A percentile compares a stretch with the other conserved stretches of the same genome.
Conservation (phyloP, 1,140 invertebrate genomes). For the Hypothenemus hampei region DNA sequence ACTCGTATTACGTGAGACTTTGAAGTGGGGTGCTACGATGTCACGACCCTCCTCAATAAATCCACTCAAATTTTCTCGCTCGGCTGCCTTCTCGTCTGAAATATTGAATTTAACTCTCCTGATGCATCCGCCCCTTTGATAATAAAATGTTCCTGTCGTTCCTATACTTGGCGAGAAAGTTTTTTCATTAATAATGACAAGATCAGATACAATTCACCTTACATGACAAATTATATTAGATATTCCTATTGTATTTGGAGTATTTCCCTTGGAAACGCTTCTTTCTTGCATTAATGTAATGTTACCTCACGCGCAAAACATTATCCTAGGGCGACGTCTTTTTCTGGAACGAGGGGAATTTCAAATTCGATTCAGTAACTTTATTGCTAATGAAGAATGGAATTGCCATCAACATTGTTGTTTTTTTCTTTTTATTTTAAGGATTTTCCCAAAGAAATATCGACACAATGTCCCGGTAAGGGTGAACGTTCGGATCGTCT, state of each 20-base stretch:
- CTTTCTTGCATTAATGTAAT: too few species aligned
- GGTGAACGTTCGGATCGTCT: too few species aligned
- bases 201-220: too few species aligned
- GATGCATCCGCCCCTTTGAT: neutral
- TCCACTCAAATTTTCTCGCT: constrained; percentile 8
- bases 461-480: too few species aligned
- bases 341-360: neutral
- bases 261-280: too few species aligned
- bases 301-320: neutral
- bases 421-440: neutral
- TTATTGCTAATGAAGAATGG: neutral
- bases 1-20: too few species aligned
- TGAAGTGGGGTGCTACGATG: too few species aligned
- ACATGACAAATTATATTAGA: too few species aligned
- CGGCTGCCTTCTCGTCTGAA: constrained; percentile 12
- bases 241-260: too few species aligned
- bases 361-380: constrained; percentile 3
- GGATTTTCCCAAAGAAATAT: too few species aligned
- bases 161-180: too few species aligned
- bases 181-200: too few species aligned
- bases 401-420: neutral
- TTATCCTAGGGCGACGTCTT: constrained; percentile 1
- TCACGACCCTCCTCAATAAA: constrained; percentile 12
- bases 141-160: neutral
- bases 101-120: constrained; percentile 14